phyloP scores from a whole-genome alignment of 53 echinoderm and acorn worm genomes.

The Holothuria leucospilota region DNA sequence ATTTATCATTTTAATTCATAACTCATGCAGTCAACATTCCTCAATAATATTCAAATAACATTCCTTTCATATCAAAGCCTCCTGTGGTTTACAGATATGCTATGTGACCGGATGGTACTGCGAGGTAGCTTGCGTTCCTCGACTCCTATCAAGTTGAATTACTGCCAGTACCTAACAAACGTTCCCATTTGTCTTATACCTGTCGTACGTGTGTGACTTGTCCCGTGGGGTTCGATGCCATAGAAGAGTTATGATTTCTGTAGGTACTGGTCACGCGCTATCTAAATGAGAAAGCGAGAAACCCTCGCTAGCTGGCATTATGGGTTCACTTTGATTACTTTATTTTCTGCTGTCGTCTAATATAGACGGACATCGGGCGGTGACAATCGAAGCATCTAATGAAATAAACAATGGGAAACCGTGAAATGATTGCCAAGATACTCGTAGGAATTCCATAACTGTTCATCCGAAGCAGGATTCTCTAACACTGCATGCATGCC shows the following conservation, averaged over 20 bases:
- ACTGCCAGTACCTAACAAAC: no score
- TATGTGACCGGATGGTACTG: not conserved
- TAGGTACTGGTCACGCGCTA: not conserved
- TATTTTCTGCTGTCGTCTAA: conserved; percentile 1
- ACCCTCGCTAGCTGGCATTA: not conserved
- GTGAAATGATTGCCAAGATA: not conserved
- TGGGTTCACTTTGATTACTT: not conserved
- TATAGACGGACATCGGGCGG: conserved; percentile 22
- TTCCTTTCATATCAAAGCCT: conserved; percentile 25
- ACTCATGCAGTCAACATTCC: conserved; percentile 20
- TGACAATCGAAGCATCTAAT: conserved; percentile 31
- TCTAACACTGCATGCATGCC: no score
- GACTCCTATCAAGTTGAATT: no score
- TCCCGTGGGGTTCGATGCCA: no score
- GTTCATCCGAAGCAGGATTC: no score
- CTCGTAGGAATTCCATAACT: no score
- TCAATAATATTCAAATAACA: conserved; percentile 29
- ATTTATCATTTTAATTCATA: conserved; percentile 20
- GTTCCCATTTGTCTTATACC: no score
- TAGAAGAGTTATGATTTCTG: no score
- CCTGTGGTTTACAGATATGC: not conserved
- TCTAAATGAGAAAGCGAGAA: not conserved
- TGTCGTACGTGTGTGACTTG: no score
- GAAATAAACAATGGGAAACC: conserved; percentile 35
- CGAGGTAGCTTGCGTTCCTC: not conserved